Evolutionary conservation across 2,113 vertebrate species (phyloP), one percentile per base, ranked within the genome.

Genomic region (Phalacrocorax aristotelis): DNA sequence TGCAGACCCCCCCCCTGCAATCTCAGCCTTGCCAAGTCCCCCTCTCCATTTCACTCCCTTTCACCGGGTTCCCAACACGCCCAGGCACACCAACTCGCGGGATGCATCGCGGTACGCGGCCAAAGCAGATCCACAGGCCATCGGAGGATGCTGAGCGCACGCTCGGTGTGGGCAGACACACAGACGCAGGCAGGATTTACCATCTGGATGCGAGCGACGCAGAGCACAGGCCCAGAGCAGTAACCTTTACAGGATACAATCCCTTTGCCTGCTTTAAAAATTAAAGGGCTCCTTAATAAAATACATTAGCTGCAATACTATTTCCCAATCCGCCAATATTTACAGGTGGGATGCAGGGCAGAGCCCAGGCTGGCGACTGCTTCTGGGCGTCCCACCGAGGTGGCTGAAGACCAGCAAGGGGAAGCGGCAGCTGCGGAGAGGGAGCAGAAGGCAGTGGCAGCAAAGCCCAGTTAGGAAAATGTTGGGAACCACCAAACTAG

Each of bases 41-140:
- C 40, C 14, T 7, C 70, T 51, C 36, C 15, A 7, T 26, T 62
- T 32, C 79, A 19, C 22, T 48, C 80, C 68, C 38, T 88, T 15
- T 18, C 62, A 42, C 34, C 5, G 1, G 29, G 30, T 46, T 38
- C 44, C 29, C 55, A 30, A 29, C 3, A 0, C 5, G 6, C 68
- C 58, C 2, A 2, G 2, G 1, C 10, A 4, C 18, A 6, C 34
- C 48, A 9, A 1, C 55, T 55, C 12, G 4, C 2, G 11, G 83
- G 62, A 20, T 4, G 38, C 3, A 42, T 19, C 6, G 2, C 10
- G 9, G 57, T 10, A 5, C 16, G 10, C 1, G 15, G 80, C 49
- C 5, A 13, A 12, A 40, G 86, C 64, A 18, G 72, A 26, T 14
- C 4, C 86, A 30, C 7, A 12, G 46, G 7, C 48, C 48, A 64